These are phyloP conservation scores for Mirza zaza DNA, from an alignment of 2,113 vertebrate species.

Conservation along the genomic window DNA sequence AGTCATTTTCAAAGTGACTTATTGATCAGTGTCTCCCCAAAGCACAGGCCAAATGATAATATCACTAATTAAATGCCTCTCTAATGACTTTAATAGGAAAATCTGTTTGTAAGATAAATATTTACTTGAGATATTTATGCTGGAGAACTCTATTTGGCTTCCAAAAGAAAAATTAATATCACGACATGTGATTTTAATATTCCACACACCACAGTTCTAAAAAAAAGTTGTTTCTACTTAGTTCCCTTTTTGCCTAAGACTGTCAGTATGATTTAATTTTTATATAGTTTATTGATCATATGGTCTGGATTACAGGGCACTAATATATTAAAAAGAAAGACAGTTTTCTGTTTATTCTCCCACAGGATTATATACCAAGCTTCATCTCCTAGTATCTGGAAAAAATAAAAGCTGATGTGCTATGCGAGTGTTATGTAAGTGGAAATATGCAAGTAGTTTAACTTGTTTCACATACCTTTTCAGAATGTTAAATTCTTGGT, in stretches of 20 bases:
- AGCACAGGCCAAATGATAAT: not conserved
- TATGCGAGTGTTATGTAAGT: conserved; percentile 64
- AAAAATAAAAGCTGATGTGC: conserved; percentile 80
- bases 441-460: conserved; percentile 67
- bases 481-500: conserved; percentile 70
- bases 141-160: conserved; percentile 76
- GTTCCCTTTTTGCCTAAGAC: conserved; percentile 78
- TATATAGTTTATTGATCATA: conserved; percentile 83
- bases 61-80: not conserved
- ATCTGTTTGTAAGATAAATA: conserved; percentile 67
- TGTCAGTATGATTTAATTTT: conserved; percentile 86
- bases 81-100: conserved; percentile 18
- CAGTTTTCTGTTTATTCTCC: conserved; percentile 81
- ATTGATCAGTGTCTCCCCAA: not conserved
- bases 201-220: conserved; percentile 80
- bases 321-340: conserved; percentile 80
- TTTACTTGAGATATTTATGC: conserved; percentile 78
- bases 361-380: conserved; percentile 76
- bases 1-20: conserved; percentile 33
- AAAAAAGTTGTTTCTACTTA: conserved; percentile 83
- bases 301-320: conserved; percentile 83
- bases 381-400: conserved; percentile 78
- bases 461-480: conserved; percentile 69
- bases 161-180: conserved; percentile 85
- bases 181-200: conserved; percentile 84